These are phyloP conservation scores for Artemia sinica DNA, from an alignment of 2,888 invertebrate species.

Conservation along the genomic window DNA sequence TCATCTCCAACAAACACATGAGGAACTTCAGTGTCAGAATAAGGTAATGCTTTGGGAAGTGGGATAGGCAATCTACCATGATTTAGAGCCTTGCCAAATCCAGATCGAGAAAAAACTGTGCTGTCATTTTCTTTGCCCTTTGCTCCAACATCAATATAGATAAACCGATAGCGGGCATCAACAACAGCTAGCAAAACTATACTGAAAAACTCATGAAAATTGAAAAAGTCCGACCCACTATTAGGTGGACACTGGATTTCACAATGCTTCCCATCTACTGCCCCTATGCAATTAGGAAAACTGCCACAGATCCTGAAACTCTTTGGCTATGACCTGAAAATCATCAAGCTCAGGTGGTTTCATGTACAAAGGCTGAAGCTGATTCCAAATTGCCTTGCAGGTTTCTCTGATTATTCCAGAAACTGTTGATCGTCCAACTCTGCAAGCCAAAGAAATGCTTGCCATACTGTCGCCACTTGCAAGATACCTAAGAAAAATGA, in stretches of 20 bases:
- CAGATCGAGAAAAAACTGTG: neutral
- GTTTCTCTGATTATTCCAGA: too few relatives aligned
- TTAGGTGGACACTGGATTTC: slow-evolving; percentile 20
- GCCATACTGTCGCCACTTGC: too few relatives aligned
- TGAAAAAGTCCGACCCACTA: slow-evolving; percentile 21
- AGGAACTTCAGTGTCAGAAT: neutral
- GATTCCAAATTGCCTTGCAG: neutral
- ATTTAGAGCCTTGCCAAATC: neutral
- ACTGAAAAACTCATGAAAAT: neutral
- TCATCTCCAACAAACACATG: slow-evolving; percentile 25
- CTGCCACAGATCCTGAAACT: slow-evolving; percentile 22
- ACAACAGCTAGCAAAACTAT: neutral
- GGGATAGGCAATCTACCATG: neutral
- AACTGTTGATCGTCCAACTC: too few relatives aligned
- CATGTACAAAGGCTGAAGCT: neutral
- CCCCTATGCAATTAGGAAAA: slow-evolving; percentile 24
- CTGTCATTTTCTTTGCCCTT: slow-evolving; percentile 5
- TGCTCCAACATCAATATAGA: neutral
- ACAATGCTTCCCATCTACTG: slow-evolving; percentile 26
- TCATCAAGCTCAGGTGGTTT: neutral
- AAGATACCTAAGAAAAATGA: too few relatives aligned
- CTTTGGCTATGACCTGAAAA: slow-evolving; percentile 19
- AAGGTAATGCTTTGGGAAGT: neutral
- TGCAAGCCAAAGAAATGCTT: too few relatives aligned
- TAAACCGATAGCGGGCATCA: neutral